Percentiles rank a stretch among this genome's conserved stretches.
Evolutionary conservation across 2,888 invertebrate species (phyloP).

Genomic region (Cantharis nigra): DNA sequence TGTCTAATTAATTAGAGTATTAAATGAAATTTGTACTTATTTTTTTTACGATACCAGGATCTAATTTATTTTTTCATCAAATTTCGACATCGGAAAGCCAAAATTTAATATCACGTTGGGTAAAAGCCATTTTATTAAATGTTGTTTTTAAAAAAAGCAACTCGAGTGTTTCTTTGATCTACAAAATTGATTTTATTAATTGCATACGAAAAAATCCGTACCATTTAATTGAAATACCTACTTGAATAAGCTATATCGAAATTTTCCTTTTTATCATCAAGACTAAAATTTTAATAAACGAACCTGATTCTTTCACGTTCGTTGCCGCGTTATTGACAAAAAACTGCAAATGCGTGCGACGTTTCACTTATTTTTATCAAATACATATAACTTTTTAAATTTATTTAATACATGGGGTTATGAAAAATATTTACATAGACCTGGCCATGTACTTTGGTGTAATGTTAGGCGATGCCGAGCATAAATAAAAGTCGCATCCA

Average conservation of each 20-base stretch:
- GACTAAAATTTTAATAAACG: background rate
- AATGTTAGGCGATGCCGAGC: slow-evolving; percentile 28
- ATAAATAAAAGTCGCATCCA: slow-evolving; percentile 42
- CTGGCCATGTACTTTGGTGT: slow-evolving; percentile 24
- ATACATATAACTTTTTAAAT: background rate
- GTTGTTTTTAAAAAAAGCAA: background rate
- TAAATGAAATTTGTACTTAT: background rate
- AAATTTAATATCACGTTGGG: background rate
- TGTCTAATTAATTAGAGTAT: background rate
- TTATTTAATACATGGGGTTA: slow-evolving; percentile 1
- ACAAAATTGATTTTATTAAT: background rate
- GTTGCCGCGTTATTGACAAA: background rate
- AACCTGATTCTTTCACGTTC: background rate
- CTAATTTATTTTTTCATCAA: background rate
- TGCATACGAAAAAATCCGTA: background rate
- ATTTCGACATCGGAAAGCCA: background rate
- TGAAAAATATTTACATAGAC: slow-evolving; percentile 24
- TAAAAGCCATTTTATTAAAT: background rate
- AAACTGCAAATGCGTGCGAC: background rate
- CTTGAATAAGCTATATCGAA: background rate
- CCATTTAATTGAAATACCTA: background rate
- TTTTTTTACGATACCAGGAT: background rate
- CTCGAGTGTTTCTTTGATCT: background rate
- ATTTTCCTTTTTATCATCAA: background rate
- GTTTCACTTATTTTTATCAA: background rate